A percentile compares a stretch with the other conserved stretches of the same genome.
These are phyloP conservation scores for Mesochorus sp. DNA, from an alignment of 2,888 invertebrate species.

Conservation along the genomic window DNA sequence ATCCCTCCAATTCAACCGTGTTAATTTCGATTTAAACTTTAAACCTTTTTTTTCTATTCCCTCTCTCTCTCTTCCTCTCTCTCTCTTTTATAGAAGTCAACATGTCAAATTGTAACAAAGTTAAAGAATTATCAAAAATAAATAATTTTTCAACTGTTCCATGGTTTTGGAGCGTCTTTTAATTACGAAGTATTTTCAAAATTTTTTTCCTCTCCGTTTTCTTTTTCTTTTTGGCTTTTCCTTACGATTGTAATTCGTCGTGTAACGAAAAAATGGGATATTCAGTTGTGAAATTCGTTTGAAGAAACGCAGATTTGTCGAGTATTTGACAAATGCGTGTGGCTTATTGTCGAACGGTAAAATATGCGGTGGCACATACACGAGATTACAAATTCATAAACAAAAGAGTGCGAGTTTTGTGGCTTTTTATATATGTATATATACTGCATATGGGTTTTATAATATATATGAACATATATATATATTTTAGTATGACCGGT, in stretches of 20 bases:
- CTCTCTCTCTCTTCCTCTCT: background rate
- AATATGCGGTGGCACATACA: slow-evolving; percentile 21
- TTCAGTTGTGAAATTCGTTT: background rate
- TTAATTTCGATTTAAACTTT: slow-evolving; percentile 22
- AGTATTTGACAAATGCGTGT: slow-evolving; percentile 26
- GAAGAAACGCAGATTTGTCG: slow-evolving; percentile 5
- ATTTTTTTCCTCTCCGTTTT: no score
- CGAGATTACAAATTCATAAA: slow-evolving; percentile 55
- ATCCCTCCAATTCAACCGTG: slow-evolving; percentile 12
- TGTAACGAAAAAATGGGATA: background rate
- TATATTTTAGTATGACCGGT: background rate
- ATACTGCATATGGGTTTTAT: background rate
- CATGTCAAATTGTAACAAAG: background rate
- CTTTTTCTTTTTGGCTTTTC: no score
- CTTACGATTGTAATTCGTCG: no score
- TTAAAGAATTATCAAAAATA: background rate
- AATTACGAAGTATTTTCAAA: no score
- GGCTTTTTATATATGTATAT: background rate
- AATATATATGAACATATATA: background rate
- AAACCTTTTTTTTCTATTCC: background rate
- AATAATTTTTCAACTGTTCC: background rate
- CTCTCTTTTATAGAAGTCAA: background rate
- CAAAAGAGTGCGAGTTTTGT: slow-evolving; percentile 37
- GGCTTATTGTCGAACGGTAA: slow-evolving; percentile 36
- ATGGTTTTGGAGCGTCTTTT: no score